Evolutionary conservation across 2,113 vertebrate species (phyloP).

Genomic region (Sturnira hondurensis): DNA sequence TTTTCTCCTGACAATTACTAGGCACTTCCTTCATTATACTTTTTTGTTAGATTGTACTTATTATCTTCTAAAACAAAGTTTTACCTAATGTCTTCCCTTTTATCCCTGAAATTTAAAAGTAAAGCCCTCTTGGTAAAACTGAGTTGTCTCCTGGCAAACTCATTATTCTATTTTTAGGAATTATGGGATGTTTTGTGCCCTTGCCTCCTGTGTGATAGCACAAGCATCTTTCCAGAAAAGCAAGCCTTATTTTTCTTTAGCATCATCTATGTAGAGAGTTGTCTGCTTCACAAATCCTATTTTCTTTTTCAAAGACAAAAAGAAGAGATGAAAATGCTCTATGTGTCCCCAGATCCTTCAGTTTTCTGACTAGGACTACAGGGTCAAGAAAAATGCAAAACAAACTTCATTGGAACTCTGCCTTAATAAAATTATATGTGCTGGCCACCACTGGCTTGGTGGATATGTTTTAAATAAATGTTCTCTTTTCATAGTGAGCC

Average conservation of each 20-base stretch:
- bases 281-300: not conserved
- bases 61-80: not conserved
- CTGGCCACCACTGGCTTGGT: not conserved
- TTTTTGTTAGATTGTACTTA: not conserved
- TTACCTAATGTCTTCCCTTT: not conserved
- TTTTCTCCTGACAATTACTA: not conserved
- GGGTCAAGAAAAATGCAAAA: not conserved
- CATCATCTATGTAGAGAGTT: not conserved
- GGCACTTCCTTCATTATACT: not conserved
- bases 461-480: not conserved
- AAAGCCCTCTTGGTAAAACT: not conserved
- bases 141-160: slow-evolving; percentile 1
- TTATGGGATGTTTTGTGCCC: not conserved
- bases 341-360: not conserved
- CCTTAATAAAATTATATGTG: not conserved
- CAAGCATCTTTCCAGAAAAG: not conserved
- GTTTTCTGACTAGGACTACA: not conserved
- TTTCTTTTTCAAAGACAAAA: not conserved
- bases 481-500: not conserved
- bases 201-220: not conserved
- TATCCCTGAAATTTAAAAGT: slow-evolving; percentile 26
- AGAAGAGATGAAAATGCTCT: not conserved
- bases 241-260: slow-evolving; percentile 4
- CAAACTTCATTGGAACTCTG: not conserved
- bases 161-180: not conserved